Conservation (phyloP, 2,113 vertebrate genomes). For the Antigone vipio region DNA sequence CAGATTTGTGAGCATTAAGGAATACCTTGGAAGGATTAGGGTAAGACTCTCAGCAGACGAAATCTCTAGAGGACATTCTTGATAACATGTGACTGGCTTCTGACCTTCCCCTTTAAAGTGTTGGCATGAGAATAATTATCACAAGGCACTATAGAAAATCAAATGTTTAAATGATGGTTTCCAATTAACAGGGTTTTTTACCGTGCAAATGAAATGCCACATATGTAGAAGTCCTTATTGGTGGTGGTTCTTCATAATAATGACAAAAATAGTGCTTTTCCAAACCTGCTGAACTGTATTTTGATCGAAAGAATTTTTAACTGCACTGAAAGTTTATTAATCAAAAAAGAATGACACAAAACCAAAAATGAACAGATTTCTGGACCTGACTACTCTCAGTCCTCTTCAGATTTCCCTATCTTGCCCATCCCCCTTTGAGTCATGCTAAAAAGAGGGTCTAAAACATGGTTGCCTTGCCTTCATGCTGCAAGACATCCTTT, state of each 20-base stretch:
- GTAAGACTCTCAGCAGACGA: constrained; percentile 4
- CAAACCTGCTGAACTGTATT: not conserved
- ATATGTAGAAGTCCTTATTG: not conserved
- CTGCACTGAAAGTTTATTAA: not conserved
- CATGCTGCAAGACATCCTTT: not conserved
- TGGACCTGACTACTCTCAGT: not conserved
- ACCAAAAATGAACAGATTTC: not conserved
- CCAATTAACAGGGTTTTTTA: not conserved
- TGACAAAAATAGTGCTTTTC: not conserved
- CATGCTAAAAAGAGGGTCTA: not conserved
- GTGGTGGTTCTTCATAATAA: not conserved
- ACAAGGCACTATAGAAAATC: not conserved
- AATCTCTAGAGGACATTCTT: constrained; percentile 1
- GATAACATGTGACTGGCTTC: constrained; percentile 15
- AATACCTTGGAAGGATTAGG: constrained; percentile 42
- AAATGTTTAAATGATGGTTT: not conserved
- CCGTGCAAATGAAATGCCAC: not conserved
- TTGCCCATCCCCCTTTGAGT: not conserved
- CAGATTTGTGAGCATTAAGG: constrained; percentile 18
- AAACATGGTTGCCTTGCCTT: not conserved
- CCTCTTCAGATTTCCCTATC: not conserved
- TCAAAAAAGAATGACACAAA: not conserved
- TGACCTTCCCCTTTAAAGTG: not conserved
- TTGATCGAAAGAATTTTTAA: not conserved
- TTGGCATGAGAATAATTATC: not conserved